These are phyloP conservation scores for Gallinago media DNA, from an alignment of 2,113 vertebrate species.

Conservation along the genomic window DNA sequence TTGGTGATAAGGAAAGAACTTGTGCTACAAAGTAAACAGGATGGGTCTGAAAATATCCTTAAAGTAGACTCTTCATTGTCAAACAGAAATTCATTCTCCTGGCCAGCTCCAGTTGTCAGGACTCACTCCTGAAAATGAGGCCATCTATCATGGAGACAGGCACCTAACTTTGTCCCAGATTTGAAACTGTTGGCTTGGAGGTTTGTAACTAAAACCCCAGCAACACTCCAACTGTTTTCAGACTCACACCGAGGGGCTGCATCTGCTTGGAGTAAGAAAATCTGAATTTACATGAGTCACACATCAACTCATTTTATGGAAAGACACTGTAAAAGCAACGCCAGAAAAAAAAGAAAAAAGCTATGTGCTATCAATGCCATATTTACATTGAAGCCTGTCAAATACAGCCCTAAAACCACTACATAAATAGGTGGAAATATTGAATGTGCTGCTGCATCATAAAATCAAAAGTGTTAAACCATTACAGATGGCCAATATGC, in stretches of 20 bases:
- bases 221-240: conserved; percentile 11
- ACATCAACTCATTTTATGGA: background rate
- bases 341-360: background rate
- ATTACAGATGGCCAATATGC: background rate
- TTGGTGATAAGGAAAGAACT: background rate
- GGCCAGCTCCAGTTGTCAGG: background rate
- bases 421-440: conserved; percentile 49
- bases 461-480: background rate
- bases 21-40: background rate
- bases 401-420: conserved; percentile 10
- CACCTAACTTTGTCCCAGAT: conserved; percentile 26
- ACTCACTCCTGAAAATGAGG: conserved; percentile 2
- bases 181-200: conserved; percentile 23
- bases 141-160: conserved; percentile 20
- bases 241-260: background rate
- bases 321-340: conserved; percentile 16
- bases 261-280: conserved; percentile 32
- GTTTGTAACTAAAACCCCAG: conserved; percentile 26
- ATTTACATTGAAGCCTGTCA: conserved; percentile 53
- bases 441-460: background rate
- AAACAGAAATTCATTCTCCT: background rate
- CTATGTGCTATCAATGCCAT: conserved; percentile 11
- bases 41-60: background rate
- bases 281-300: background rate
- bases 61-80: background rate